Evolutionary conservation across 1,140 invertebrate species (phyloP).

Genomic region (Ips nitidus): DNA sequence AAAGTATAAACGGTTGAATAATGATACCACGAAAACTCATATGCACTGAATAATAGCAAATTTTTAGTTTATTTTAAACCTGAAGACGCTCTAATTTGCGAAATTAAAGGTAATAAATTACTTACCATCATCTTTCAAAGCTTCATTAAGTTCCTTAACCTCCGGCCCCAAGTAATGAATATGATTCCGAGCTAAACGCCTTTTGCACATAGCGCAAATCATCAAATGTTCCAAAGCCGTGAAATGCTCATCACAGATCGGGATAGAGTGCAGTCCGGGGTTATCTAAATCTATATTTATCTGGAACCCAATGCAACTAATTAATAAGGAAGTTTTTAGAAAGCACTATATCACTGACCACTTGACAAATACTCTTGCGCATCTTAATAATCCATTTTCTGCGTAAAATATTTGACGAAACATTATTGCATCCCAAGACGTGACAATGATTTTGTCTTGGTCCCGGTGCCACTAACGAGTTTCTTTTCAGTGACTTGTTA

Average conservation of each 20-base stretch:
- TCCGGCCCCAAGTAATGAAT: conserved; percentile 65
- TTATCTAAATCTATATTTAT: conserved; percentile 60
- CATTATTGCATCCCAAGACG: conserved; percentile 62
- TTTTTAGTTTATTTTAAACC: no score
- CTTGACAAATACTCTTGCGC: conserved; percentile 68
- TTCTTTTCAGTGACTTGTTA: conserved; percentile 47
- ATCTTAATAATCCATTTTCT: conserved; percentile 78
- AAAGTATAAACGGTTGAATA: neutral
- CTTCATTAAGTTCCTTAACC: conserved; percentile 66
- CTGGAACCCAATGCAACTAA: conserved; percentile 47
- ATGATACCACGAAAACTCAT: no score
- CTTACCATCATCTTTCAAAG: conserved; percentile 60
- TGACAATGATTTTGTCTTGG: conserved; percentile 58
- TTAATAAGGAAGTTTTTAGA: conserved; percentile 5
- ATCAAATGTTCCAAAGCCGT: conserved; percentile 67
- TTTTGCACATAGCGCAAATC: conserved; percentile 73
- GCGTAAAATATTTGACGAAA: conserved; percentile 68
- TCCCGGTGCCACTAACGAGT: conserved; percentile 45
- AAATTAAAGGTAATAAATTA: neutral
- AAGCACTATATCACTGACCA: conserved; percentile 55
- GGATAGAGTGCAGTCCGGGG: conserved; percentile 61
- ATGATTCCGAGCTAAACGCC: conserved; percentile 70
- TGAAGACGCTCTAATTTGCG: no score
- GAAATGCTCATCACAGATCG: conserved; percentile 65
- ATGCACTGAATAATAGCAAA: no score